A percentile compares a stretch with the other conserved stretches of the same genome.
These are phyloP conservation scores for Micronycteris hirsuta DNA, from an alignment of 2,113 vertebrate species.

Conservation along the genomic window DNA sequence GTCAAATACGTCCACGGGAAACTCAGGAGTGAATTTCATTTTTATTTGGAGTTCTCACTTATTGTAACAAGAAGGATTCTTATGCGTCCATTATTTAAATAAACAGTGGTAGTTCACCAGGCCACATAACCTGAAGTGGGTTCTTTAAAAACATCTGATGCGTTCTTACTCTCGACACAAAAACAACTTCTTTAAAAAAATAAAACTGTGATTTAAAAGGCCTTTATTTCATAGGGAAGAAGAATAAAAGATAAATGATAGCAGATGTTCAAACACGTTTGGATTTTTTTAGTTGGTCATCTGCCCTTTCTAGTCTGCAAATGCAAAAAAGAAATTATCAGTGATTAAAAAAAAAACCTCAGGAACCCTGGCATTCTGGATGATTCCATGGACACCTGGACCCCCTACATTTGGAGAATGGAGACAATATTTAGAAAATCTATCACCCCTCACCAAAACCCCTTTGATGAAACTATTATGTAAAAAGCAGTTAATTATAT, in stretches of 20 bases:
- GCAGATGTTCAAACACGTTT: accelerated
- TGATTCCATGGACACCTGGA: neutral
- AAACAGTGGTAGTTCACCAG: accelerated
- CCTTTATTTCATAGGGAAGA: conserved; percentile 17
- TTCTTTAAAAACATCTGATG: neutral
- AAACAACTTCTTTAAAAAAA: conserved; percentile 47
- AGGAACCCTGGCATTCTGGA: neutral
- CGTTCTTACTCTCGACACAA: conserved; percentile 23
- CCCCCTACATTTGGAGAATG: neutral
- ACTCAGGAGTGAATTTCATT: neutral
- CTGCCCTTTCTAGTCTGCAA: neutral
- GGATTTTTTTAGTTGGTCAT: neutral
- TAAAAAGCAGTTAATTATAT: conserved; percentile 54
- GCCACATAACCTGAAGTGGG: neutral
- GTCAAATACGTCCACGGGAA: neutral
- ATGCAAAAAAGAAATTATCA: neutral
- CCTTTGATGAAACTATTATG: neutral
- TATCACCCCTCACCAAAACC: neutral
- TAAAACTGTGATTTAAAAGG: conserved; percentile 47
- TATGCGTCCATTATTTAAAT: neutral
- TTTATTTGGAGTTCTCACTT: neutral
- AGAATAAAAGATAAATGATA: neutral
- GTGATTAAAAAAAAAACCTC: neutral
- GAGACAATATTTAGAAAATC: conserved; percentile 27
- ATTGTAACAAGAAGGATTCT: neutral